Conservation (phyloP, 2,888 invertebrate species). For the Agrochola circellaris region DNA sequence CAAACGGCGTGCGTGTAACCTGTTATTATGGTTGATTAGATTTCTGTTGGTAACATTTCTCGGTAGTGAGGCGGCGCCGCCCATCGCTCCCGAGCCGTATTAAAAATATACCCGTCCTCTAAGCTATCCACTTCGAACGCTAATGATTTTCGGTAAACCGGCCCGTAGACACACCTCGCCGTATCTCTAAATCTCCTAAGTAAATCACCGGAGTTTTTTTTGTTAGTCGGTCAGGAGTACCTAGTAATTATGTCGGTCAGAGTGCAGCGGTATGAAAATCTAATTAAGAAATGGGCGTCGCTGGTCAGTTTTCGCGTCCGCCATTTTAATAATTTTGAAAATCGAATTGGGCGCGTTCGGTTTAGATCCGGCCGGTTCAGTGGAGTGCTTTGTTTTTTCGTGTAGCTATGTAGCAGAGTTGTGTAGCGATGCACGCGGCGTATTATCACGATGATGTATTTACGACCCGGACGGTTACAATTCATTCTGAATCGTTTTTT, state of each 20-base stretch:
- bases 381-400: constrained; percentile 71
- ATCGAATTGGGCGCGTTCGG: constrained; percentile 68
- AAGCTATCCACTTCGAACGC: constrained; percentile 86
- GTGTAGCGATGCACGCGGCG: constrained; percentile 80
- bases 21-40: constrained; percentile 91
- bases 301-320: constrained; percentile 81
- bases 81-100: constrained; percentile 90
- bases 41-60: constrained; percentile 91
- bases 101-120: constrained; percentile 89
- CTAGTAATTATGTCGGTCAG: constrained; percentile 90
- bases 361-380: constrained; percentile 61
- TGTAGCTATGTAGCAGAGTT: constrained; percentile 70
- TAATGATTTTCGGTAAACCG: constrained; percentile 91
- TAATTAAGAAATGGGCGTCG: constrained; percentile 89
- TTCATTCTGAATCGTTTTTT: constrained; percentile 88
- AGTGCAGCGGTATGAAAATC: constrained; percentile 89
- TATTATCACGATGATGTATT: constrained; percentile 88
- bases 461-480: constrained; percentile 83
- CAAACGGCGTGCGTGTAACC: constrained; percentile 89
- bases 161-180: constrained; percentile 86
- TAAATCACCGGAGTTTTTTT: constrained; percentile 87
- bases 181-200: constrained; percentile 88
- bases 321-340: constrained; percentile 80
- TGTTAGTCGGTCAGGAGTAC: constrained; percentile 88
- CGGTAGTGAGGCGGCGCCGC: constrained; percentile 89